phyloP scores from a whole-genome alignment of 2,113 vertebrate species.

The Notiomystis cincta region DNA sequence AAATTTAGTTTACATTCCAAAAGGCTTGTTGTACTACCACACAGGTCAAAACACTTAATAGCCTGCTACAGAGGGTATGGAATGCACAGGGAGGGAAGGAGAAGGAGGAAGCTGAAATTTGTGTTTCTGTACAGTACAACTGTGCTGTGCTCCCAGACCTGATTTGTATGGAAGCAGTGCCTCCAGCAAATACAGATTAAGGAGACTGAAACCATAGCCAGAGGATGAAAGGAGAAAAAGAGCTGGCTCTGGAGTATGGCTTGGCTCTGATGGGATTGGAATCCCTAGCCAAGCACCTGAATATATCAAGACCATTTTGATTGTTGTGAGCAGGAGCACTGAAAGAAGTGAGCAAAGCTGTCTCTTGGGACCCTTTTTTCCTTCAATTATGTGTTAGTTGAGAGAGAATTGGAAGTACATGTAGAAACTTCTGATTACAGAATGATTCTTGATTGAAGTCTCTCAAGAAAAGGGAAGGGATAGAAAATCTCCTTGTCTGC shows the following conservation, averaged over 20 bases:
- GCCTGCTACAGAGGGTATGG: fast-evolving
- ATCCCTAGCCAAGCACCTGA: background rate
- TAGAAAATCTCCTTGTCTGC: background rate
- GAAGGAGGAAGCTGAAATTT: background rate
- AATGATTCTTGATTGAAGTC: background rate
- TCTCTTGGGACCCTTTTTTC: background rate
- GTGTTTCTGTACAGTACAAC: background rate
- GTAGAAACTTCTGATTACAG: background rate
- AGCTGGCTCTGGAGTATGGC: background rate
- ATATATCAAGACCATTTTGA: background rate
- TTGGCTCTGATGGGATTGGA: background rate
- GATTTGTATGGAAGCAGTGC: background rate
- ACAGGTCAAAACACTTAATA: background rate
- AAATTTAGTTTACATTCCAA: background rate
- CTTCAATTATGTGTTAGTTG: background rate
- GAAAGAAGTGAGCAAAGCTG: background rate
- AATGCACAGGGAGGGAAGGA: background rate
- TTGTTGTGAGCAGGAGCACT: background rate
- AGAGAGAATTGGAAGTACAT: background rate
- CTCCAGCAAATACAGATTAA: background rate
- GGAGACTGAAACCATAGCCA: background rate
- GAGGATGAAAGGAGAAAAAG: background rate
- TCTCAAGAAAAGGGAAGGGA: background rate
- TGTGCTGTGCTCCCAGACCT: background rate
- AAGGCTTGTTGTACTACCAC: background rate